phyloP scores from a whole-genome alignment of 2,888 invertebrate genomes.

The Rotaria socialis region DNA sequence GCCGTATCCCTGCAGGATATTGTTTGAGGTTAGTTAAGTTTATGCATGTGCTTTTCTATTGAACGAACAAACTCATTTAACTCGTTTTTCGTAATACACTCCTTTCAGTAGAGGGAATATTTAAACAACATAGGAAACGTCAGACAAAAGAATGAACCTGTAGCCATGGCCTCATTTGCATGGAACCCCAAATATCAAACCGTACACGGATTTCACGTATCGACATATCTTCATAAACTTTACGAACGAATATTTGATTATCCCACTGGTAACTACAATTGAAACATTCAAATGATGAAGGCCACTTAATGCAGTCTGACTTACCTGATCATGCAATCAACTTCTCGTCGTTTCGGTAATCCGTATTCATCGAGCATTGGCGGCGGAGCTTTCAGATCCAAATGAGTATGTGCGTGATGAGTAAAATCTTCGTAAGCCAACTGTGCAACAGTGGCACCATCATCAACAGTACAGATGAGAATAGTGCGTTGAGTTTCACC shows the following conservation, averaged over 20 bases:
- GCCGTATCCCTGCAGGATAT: too few species aligned
- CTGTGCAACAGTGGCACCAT: too few species aligned
- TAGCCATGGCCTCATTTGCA: slow-evolving; percentile 47
- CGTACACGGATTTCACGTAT: slow-evolving; percentile 35
- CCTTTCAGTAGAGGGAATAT: too few species aligned
- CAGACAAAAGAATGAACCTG: background rate
- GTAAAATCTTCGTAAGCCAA: too few species aligned
- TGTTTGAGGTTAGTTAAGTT: too few species aligned
- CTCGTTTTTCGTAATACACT: too few species aligned
- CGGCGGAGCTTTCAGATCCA: slow-evolving; percentile 39
- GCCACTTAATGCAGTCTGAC: too few species aligned
- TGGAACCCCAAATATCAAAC: slow-evolving; percentile 46
- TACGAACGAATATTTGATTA: slow-evolving; percentile 39
- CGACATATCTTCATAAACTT: slow-evolving; percentile 38
- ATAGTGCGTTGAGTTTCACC: too few species aligned
- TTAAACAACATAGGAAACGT: background rate
- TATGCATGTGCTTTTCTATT: too few species aligned
- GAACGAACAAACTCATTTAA: too few species aligned
- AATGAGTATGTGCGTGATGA: background rate
- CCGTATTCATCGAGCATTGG: slow-evolving; percentile 40
- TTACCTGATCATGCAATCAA: slow-evolving; percentile 45
- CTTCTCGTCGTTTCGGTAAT: slow-evolving; percentile 40
- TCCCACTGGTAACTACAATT: slow-evolving; percentile 44
- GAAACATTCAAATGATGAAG: background rate
- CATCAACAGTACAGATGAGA: too few species aligned